phyloP scores from a whole-genome alignment of 2,797 vertebrate species.

The Hoplostethus atlanticus region DNA sequence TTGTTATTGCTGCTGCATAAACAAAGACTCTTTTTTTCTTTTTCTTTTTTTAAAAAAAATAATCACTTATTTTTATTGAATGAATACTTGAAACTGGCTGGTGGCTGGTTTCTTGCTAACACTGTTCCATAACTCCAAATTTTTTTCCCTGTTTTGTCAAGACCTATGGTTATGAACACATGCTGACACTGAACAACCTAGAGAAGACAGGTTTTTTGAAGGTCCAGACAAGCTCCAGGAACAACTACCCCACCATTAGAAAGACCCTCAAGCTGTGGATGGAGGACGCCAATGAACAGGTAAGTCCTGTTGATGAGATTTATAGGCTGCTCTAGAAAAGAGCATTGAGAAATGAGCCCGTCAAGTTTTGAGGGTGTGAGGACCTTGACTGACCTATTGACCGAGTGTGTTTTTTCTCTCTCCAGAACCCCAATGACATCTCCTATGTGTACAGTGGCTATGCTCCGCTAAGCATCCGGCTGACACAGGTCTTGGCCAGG shows the following conservation, averaged over 20 bases:
- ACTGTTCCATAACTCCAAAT: background rate
- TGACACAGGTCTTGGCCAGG: conserved; percentile 93
- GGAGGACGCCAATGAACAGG: conserved; percentile 98
- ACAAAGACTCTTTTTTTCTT: no score
- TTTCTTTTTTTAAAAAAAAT: no score
- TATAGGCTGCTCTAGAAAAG: background rate
- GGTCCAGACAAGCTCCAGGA: conserved; percentile 88
- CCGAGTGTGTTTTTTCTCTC: background rate
- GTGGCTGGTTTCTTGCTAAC: background rate
- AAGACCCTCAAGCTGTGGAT: conserved; percentile 98
- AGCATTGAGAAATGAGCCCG: background rate
- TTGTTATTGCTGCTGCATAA: no score
- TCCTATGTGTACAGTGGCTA: conserved; percentile 98
- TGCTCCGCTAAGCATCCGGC: conserved; percentile 93
- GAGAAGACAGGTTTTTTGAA: conserved; percentile 95
- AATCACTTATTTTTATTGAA: background rate
- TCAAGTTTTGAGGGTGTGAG: background rate
- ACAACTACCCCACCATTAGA: conserved; percentile 96
- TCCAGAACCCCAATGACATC: conserved; percentile 96
- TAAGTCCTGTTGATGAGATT: conserved; percentile 44
- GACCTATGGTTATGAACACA: conserved; percentile 97
- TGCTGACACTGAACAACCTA: conserved; percentile 93
- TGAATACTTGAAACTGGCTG: background rate
- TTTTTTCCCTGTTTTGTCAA: conserved; percentile 62
- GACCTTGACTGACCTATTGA: background rate